These are phyloP conservation scores for Lasioglossum lativentre DNA, from an alignment of 2,888 invertebrate species.

Conservation along the genomic window DNA sequence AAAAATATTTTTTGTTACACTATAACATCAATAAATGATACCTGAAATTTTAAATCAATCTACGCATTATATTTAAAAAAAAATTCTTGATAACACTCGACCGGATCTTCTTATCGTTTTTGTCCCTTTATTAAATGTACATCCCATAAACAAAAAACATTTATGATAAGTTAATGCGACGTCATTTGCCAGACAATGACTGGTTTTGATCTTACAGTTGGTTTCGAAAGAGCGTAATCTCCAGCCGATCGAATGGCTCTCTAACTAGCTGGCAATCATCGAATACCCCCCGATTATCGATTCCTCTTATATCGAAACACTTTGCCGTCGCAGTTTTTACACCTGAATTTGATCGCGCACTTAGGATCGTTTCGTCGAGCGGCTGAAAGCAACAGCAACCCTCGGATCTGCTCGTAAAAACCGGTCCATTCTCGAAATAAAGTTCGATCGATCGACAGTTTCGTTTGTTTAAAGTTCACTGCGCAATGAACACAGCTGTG, in stretches of 20 bases:
- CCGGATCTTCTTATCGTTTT: too few species aligned
- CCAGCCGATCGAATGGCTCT: neutral
- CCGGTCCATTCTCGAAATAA: neutral
- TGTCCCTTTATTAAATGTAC: too few species aligned
- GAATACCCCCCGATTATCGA: neutral
- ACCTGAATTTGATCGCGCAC: neutral
- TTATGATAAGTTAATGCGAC: neutral
- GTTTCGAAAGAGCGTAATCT: neutral
- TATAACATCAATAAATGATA: too few species aligned
- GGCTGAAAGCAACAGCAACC: neutral
- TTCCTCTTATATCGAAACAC: neutral
- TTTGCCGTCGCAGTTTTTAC: neutral
- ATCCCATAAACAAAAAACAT: too few species aligned
- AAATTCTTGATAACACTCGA: too few species aligned
- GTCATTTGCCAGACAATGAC: neutral
- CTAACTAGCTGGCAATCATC: neutral
- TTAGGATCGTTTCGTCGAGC: neutral
- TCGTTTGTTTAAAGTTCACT: slow-evolving; percentile 4
- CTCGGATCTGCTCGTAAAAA: neutral
- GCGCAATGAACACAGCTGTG: slow-evolving; percentile 14
- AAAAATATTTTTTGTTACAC: too few species aligned
- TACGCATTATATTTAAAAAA: too few species aligned
- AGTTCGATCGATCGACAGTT: slow-evolving; percentile 7
- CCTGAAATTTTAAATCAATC: too few species aligned
- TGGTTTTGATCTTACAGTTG: neutral